Percentiles rank a stretch among this genome's conserved stretches.
phyloP scores from a whole-genome alignment of 1,140 invertebrate species.

The Battus philenor region DNA sequence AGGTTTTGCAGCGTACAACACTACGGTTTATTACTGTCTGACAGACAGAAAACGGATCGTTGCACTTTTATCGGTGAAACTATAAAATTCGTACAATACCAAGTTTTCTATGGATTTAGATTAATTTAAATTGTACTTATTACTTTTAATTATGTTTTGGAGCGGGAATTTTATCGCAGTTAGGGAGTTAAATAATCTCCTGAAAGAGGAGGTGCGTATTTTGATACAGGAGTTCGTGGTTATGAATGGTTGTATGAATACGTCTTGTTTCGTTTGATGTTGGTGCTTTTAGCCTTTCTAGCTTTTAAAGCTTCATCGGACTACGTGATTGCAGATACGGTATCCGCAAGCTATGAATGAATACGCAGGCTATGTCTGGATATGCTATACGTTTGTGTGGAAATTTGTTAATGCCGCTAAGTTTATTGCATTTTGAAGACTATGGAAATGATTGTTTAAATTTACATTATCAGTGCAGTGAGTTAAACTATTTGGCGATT shows the following conservation, averaged over 20 bases:
- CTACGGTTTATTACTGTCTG: slow-evolving; percentile 25
- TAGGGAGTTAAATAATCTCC: slow-evolving; percentile 61
- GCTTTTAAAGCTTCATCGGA: too few relatives aligned
- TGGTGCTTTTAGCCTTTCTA: too few relatives aligned
- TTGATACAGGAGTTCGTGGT: slow-evolving; percentile 60
- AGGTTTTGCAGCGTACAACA: too few relatives aligned
- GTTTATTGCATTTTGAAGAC: neutral
- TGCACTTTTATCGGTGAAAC: slow-evolving; percentile 53
- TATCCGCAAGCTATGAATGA: too few relatives aligned
- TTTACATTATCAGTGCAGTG: slow-evolving; percentile 1
- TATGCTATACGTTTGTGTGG: too few relatives aligned
- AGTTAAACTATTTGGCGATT: neutral
- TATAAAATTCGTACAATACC: slow-evolving; percentile 45
- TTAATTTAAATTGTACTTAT: slow-evolving; percentile 59
- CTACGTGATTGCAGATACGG: too few relatives aligned
- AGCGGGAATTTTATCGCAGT: slow-evolving; percentile 58
- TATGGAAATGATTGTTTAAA: neutral
- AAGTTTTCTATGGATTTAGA: slow-evolving; percentile 64
- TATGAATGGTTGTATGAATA: slow-evolving; percentile 38
- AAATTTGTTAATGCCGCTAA: slow-evolving; percentile 3
- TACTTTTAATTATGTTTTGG: slow-evolving; percentile 71
- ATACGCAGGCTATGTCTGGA: too few relatives aligned
- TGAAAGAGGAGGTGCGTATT: slow-evolving; percentile 66
- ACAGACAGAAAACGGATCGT: slow-evolving; percentile 64
- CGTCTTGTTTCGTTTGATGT: too few relatives aligned